Base-by-base conservation (phyloP, 2,113 vertebrate species). In the Vanacampus margaritifer region DNA sequence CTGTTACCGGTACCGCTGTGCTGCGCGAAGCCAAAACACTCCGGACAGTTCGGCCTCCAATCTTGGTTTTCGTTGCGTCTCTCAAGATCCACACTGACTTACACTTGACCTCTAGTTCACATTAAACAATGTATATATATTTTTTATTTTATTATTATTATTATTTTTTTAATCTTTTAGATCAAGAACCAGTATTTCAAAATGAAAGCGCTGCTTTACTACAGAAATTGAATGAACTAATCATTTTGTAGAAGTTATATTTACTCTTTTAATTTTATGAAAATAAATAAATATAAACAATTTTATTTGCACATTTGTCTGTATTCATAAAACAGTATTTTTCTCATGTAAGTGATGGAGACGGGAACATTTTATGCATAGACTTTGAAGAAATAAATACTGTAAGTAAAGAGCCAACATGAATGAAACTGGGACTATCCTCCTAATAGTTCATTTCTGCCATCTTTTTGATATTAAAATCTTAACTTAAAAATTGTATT, bases 1-100 rank as follows among this genome's bases (percentile, higher is more conserved):
- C 63, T 99, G 97, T 89, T 98, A 98, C 77, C 93, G 97, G 84
- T 99, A 98, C 61, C 93, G 97, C 76, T 99, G 97, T 82, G 97
- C 94, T 0, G 97, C 97, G 1, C 94, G 97, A 0, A 98, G 97
- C 67, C 97, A 99, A 74, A 99, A 98, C 89, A 96, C 95, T 0
- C 95, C 95, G 0, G 95, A 99, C 84, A 99, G 97, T 84, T 95
- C 97, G 0, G 90, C 97, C 0, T 98, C 97, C 0, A 99, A 99
- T 69, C 93, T 99, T 79, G 96, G 97, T 0, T 98, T 99, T 86
- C 96, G 97, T 73, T 99, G 97, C 3, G 94, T 91, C 0, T 92
- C 94, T 0, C 78, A 73, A 58, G 5, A 10, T 13, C 54, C 24
- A 86, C 71, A 0, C 89, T 79, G 89, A 69, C 63, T 46, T 51